phyloP scores from a whole-genome alignment of 1,140 invertebrate genomes.

The Leptestheria dahalacensis region DNA sequence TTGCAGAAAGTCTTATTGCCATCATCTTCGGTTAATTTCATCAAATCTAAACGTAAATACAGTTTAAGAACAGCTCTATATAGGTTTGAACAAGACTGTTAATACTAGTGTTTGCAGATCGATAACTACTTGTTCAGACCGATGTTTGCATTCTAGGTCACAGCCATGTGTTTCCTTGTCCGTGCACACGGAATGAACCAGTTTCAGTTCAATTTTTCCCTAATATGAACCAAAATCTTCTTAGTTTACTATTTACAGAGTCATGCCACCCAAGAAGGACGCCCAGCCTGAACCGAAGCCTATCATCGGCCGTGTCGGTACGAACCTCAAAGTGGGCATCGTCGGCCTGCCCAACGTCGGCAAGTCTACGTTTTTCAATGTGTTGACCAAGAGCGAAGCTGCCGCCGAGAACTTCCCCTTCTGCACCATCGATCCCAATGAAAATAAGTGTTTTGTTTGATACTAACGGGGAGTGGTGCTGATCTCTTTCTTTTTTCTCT shows the following conservation, averaged over 20 bases:
- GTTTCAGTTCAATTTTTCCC: neutral
- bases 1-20: no score
- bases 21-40: no score
- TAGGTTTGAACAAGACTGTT: no score
- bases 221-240: neutral
- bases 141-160: no score
- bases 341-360: conserved; percentile 94
- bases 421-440: conserved; percentile 99
- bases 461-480: conserved; percentile 3
- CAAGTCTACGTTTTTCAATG: conserved; percentile 99
- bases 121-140: no score
- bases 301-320: conserved; percentile 92
- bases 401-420: conserved; percentile 98
- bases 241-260: conserved; percentile 3
- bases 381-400: conserved; percentile 88
- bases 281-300: conserved; percentile 72
- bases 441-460: conserved; percentile 78
- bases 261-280: conserved; percentile 78
- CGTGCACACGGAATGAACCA: neutral
- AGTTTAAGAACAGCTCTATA: no score
- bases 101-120: no score
- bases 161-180: no score
- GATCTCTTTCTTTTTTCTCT: conserved; percentile 29
- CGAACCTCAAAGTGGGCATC: conserved; percentile 62
- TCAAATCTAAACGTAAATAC: no score